Base-by-base conservation (phyloP, 2,797 vertebrate species). In the Clamator glandarius region DNA sequence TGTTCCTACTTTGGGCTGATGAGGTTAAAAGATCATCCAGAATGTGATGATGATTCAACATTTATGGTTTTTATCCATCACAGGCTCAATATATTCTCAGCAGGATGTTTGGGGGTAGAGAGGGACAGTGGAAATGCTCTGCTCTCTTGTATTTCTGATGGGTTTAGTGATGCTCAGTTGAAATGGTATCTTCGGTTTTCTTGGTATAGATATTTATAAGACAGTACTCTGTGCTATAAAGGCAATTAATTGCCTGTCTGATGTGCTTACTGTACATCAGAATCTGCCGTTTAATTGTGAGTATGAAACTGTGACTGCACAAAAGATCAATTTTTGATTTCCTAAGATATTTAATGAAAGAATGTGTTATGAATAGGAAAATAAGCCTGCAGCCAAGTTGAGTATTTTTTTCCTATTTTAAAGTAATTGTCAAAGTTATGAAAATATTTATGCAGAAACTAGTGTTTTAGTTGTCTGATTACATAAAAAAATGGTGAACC, bases 321-420 rank as follows among this genome's bases (percentile, higher is more conserved):
- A 84, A 91, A 96, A 83, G 87, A 94, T 91, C 92, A 80, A 15
- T 84, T 95, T 91, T 84, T 95, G 74, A 96, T 96, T 94, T 96
- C 85, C 85, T 88, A 35, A 77, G 90, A 87, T 91, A 94, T 36
- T 84, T 72, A 64, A 41, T 78, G 59, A 82, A 87, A 66, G 48
- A 72, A 66, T 44, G 62, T 50, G n/a, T 90, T 91, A 62, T n/a
- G 33, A 96, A 39, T 87, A 91, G 61, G 61, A 74, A 95, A 84
- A 82, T 52, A 90, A 87, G 58, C 76, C 2, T 77, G 3, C 83
- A 81, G 74, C 77, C 63, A 92, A 84, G 74, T 46, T 48, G 67
- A 92, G 33, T 35, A 3, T 93, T 91, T 90, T 92, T 76, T 91
- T 92, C 70, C n/a, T 76, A 17, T 74, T 95, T 76, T 61, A 28